Percentiles rank a stretch among this genome's conserved stretches.
These are phyloP conservation scores for Pachyramphus minor DNA, from an alignment of 2,113 vertebrate species.

Conservation along the genomic window DNA sequence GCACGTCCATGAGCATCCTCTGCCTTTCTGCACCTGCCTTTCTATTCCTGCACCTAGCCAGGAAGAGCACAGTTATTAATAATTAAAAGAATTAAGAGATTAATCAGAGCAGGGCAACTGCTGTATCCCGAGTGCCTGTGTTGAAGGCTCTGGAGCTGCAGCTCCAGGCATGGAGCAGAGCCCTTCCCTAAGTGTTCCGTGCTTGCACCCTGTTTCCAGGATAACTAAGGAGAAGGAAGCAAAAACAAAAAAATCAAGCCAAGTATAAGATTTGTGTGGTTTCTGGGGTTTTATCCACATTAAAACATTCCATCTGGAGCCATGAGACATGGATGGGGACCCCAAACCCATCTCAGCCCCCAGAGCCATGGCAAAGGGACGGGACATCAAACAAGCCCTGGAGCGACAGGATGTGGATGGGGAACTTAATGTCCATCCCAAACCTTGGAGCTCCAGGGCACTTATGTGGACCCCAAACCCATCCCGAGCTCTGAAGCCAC, in stretches of 20 bases:
- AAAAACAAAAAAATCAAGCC: not conserved
- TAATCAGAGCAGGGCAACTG: not conserved
- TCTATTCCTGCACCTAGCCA: not conserved
- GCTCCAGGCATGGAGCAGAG: fast-evolving
- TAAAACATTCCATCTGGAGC: not conserved
- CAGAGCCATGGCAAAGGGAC: fast-evolving
- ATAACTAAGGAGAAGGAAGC: not conserved
- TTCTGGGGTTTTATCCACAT: not conserved
- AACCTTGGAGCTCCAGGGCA: not conserved
- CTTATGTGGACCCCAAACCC: not conserved
- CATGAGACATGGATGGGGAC: not conserved
- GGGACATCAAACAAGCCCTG: not conserved
- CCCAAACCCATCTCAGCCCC: not conserved
- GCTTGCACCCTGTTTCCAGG: not conserved
- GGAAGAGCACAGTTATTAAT: not conserved
- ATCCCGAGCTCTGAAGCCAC: not conserved
- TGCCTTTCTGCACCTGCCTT: not conserved
- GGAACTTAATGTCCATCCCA: not conserved
- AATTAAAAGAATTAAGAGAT: not conserved
- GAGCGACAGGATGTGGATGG: not conserved
- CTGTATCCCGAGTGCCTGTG: not conserved
- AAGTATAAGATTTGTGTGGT: not conserved
- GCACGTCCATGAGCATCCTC: fast-evolving
- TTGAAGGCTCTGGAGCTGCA: not conserved
- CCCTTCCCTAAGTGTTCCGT: not conserved